phyloP scores from a whole-genome alignment of 1,140 invertebrate species.

The Hermetia illucens region DNA sequence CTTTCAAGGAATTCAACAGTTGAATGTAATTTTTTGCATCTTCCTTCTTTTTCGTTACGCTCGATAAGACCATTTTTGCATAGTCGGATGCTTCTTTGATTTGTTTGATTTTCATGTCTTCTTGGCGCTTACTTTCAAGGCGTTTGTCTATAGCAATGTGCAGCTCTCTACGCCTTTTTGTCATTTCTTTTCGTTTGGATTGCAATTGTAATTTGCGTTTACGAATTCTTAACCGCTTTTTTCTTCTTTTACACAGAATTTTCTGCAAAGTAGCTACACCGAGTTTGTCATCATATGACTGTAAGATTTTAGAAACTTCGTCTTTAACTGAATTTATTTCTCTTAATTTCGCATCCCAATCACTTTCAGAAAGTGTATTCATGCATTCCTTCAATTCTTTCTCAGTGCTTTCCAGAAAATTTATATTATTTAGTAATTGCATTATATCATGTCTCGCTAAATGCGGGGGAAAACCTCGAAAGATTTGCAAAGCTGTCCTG shows the following conservation, averaged over 20 bases:
- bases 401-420: no score
- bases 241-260: background rate
- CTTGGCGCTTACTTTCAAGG: no score
- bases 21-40: background rate
- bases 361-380: background rate
- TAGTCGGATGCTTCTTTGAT: background rate
- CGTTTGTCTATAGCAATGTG: no score
- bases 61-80: background rate
- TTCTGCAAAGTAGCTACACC: no score
- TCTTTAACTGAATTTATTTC: background rate
- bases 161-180: no score
- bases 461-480: background rate
- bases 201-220: background rate
- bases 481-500: background rate
- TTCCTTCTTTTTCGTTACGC: background rate
- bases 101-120: background rate
- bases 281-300: no score
- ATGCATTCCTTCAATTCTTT: background rate
- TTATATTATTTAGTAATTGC: constrained; percentile 1
- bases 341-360: background rate
- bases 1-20: background rate
- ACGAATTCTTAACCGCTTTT: background rate
- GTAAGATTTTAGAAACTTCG: no score
- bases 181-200: no score
- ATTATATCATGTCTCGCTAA: no score